Base-by-base conservation (phyloP, 1,140 invertebrate species). In the Kradibia gibbosae region DNA sequence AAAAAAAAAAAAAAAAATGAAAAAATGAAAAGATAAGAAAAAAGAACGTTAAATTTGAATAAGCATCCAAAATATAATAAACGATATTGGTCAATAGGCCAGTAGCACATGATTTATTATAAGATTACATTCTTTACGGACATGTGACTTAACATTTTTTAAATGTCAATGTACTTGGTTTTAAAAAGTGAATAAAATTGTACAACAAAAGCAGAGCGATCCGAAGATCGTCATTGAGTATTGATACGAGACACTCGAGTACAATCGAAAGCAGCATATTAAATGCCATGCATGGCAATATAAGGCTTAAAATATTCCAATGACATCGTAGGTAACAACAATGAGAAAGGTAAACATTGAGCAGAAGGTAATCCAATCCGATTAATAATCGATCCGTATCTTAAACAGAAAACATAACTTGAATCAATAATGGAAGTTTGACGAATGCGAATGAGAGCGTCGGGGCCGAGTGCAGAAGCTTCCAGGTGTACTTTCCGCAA, bases 341-440 rank as follows among this genome's bases (percentile, higher is more conserved):
- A 67, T n/a, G n/a, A n/a, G n/a, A n/a, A n/a, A n/a, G n/a, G n/a
- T n/a, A n/a, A n/a, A n/a, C n/a, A n/a, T n/a, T n/a, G n/a, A 67
- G 34, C 8, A 39, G n/a, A 39, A 3, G 62, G 0, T 4, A 53
- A 53, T 17, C 22, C 0, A 39, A 39, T 67, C 36, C 34, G 34
- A 39, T n/a, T n/a, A n/a, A n/a, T 22, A 39, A 39, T n/a, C 62
- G 62, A 67, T 67, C 34, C 8, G 62, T 39, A 39, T n/a, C 34
- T 67, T 39, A 65, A 67, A 39, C 34, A 39, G 36, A 22, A n/a
- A 67, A n/a, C 17, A n/a, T 39, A 67, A 39, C 62, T 65, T 65
- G 34, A 65, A 36, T 22, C 5, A 45, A 25, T 70, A 1, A 72
- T 31, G 70, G 45, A 72, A 72, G 70, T 42, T 22, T 34, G 22